phyloP scores from a whole-genome alignment of 2,888 invertebrate genomes.

The Heliconius ethilla region DNA sequence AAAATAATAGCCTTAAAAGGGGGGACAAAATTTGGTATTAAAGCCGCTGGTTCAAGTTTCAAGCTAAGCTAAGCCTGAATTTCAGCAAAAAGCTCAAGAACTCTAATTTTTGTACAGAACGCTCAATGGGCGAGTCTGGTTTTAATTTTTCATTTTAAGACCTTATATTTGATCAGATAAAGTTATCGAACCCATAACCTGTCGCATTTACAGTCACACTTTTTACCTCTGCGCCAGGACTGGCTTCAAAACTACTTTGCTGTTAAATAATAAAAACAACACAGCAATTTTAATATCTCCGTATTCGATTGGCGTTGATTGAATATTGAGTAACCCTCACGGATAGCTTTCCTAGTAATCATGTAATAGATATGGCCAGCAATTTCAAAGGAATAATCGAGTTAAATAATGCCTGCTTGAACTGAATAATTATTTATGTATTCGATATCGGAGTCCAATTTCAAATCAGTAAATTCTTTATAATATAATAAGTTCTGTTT shows the following conservation, averaged over 20 bases:
- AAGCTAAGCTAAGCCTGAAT: too few species aligned
- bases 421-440: constrained; percentile 17
- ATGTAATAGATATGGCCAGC: constrained; percentile 40
- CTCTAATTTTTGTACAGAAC: too few species aligned
- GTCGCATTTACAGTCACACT: too few species aligned
- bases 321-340: constrained; percentile 28
- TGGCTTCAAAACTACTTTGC: neutral
- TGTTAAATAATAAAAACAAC: constrained; percentile 4
- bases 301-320: constrained; percentile 23
- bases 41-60: too few species aligned
- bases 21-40: too few species aligned
- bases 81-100: too few species aligned
- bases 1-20: too few species aligned
- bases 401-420: constrained; percentile 11
- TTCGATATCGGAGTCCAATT: constrained; percentile 8
- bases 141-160: too few species aligned
- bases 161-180: too few species aligned
- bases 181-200: too few species aligned
- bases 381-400: constrained; percentile 33
- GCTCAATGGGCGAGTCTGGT: too few species aligned
- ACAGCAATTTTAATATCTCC: constrained; percentile 14
- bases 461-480: neutral
- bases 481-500: neutral
- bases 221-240: too few species aligned
- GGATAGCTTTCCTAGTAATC: constrained; percentile 46